A percentile compares a stretch with the other conserved stretches of the same genome.
Conservation (phyloP, 2,797 vertebrate species). For the Paramormyrops hopkinsi region DNA sequence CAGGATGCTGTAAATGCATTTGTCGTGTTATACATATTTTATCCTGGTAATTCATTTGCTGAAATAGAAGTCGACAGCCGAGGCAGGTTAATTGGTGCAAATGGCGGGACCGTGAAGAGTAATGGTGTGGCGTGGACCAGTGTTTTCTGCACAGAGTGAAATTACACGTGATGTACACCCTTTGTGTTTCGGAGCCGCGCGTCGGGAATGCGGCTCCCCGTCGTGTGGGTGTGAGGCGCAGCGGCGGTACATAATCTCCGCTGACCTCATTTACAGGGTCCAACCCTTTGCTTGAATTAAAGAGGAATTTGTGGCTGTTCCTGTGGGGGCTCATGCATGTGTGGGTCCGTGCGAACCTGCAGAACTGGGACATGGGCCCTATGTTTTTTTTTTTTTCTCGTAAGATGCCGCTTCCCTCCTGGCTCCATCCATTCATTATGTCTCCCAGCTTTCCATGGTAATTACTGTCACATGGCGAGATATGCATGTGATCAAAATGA, state of each 20-base stretch:
- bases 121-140: neutral
- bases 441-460: neutral
- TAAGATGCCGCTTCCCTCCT: neutral
- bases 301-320: neutral
- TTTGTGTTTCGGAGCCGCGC: neutral
- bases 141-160: neutral
- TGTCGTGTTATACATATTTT: neutral
- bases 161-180: neutral
- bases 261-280: neutral
- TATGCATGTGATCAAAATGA: neutral
- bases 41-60: neutral
- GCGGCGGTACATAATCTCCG: neutral
- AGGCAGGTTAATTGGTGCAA: neutral
- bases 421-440: neutral
- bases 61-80: neutral
- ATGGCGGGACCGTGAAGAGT: neutral
- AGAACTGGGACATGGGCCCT: neutral
- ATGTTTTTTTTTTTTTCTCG: neutral
- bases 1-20: neutral
- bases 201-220: neutral
- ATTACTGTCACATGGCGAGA: neutral
- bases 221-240: neutral
- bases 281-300: neutral
- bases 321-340: neutral
- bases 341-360: neutral